These are phyloP conservation scores for Sebastes diaconus DNA, from an alignment of 2,797 vertebrate species.

Conservation along the genomic window DNA sequence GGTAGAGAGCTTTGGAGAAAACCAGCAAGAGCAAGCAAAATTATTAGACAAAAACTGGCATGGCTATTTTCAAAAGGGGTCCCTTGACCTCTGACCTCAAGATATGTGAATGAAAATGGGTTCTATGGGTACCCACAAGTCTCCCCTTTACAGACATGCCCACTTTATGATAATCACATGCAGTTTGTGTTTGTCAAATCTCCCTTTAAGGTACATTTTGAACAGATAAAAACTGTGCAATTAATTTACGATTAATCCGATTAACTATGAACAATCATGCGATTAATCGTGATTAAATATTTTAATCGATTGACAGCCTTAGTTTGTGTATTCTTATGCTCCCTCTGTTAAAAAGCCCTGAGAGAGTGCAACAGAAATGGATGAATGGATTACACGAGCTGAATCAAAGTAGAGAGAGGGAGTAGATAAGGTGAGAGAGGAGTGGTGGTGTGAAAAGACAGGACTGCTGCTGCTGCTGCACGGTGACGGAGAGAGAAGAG, in stretches of 20 bases:
- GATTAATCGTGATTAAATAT: no score
- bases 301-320: no score
- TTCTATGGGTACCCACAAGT: accelerated
- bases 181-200: no score
- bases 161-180: no score
- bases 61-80: accelerated
- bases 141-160: no score
- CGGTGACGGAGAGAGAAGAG: not conserved
- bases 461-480: not conserved
- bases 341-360: not conserved
- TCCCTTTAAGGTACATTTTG: no score
- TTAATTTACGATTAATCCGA: accelerated
- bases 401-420: constrained; percentile 28
- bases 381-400: constrained; percentile 28
- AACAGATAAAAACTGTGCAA: no score
- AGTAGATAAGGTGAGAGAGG: constrained; percentile 21
- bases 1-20: no score
- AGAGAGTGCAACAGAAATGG: not conserved
- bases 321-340: not conserved
- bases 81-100: no score
- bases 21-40: no score
- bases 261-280: no score
- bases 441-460: constrained; percentile 12
- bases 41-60: no score
- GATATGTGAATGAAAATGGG: accelerated